Percentiles rank a stretch among this genome's conserved stretches.
phyloP scores from a whole-genome alignment of 1,140 invertebrate genomes.

The Carcinoscorpius rotundicauda region DNA sequence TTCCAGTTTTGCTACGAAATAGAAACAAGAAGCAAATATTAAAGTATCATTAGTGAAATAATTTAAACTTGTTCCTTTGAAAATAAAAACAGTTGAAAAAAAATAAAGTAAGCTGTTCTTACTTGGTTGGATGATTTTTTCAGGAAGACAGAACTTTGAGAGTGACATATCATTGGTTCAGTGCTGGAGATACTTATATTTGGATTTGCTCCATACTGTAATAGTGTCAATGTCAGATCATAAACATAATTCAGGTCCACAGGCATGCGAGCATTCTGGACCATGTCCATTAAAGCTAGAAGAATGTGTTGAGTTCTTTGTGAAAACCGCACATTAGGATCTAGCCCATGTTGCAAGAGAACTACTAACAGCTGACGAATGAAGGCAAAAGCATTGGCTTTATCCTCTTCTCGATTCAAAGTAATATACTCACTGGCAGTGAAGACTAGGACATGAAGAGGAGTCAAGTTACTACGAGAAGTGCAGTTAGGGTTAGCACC shows the following conservation, averaged over 20 bases:
- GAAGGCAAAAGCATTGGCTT: slow-evolving; percentile 39
- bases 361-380: slow-evolving; percentile 48
- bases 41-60: neutral
- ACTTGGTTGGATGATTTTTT: slow-evolving; percentile 49
- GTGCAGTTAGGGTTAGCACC: slow-evolving; percentile 60
- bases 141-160: slow-evolving; percentile 43
- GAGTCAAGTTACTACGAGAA: slow-evolving; percentile 52
- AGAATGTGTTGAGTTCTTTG: slow-evolving; percentile 50
- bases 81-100: neutral
- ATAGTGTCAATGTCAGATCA: slow-evolving; percentile 49
- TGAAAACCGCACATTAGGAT: slow-evolving; percentile 44
- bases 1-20: neutral
- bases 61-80: neutral
- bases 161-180: slow-evolving; percentile 30
- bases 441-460: slow-evolving; percentile 56
- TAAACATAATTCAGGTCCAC: slow-evolving; percentile 53
- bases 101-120: slow-evolving; percentile 24
- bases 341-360: slow-evolving; percentile 51
- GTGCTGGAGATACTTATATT: slow-evolving; percentile 35
- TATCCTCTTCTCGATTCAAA: slow-evolving; percentile 44
- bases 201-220: slow-evolving; percentile 52
- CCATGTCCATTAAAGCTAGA: slow-evolving; percentile 51
- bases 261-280: slow-evolving; percentile 49
- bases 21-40: slow-evolving; percentile 3
- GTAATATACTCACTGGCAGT: slow-evolving; percentile 57